Base-by-base conservation (phyloP, 2,888 invertebrate species). In the Cephus pygmeus region DNA sequence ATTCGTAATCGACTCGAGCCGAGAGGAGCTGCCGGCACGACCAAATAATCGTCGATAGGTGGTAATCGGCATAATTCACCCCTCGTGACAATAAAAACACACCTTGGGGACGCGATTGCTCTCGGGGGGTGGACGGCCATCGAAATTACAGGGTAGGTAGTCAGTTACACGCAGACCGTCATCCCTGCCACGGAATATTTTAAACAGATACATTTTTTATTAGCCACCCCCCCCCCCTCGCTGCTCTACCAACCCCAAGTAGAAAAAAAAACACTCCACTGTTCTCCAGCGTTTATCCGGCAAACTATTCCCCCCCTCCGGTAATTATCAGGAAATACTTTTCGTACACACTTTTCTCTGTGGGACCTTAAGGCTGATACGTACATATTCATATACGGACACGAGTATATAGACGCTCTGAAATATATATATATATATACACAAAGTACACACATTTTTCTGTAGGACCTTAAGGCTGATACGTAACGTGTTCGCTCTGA, bases 141-240 rank as follows among this genome's bases (percentile, higher is more conserved):
- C 69, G 82, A 87, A 85, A 87, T 86, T 87, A 87, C 80, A 85
- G 81, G 78, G 81, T 81, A 35, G 77, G 79, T 12, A 15, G 79
- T 77, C 75, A 77, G 83, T 80, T 83, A 82, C 75, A 34, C 69
- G 80, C 77, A 34, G 4, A 23, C 2, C 33, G 15, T 71, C 11
- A 33, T 31, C 11, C 71, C 71, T 31, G 82, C 83, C 84, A 84
- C 85, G 85, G 83, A 82, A 83, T 83, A 83, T 83, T 87, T 87
- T 83, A 84, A 87, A 86, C 81, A 84, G 86, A 86, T 87, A 86
- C 86, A 87, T 88, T 88, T 88, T 88, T 88, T 85, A 88, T 88
- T 82, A 83, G 83, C 81, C 35, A 35, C 35, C 35, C 35, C 3
- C 12, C 11, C 11, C 11, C 75, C 76, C 75, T 69, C 77, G 33